phyloP scores from a whole-genome alignment of 2,888 invertebrate genomes.

The Trissolcus brochymenae region DNA sequence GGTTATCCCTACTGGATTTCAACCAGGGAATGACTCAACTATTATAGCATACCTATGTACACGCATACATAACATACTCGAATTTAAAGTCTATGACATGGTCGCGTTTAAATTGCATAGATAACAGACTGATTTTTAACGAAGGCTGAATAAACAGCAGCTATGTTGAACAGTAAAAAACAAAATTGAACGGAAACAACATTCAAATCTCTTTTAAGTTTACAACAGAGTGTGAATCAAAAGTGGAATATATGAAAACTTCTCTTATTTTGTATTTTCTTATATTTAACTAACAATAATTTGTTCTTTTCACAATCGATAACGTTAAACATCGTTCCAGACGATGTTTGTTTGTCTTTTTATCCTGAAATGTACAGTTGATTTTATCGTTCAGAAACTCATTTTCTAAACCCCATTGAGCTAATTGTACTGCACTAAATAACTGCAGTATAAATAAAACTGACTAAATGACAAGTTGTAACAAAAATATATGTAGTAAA shows the following conservation, averaged over 20 bases:
- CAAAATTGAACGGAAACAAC: slow-evolving; percentile 5
- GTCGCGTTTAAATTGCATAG: slow-evolving; percentile 34
- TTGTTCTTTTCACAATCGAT: slow-evolving; percentile 4
- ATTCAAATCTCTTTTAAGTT: background rate
- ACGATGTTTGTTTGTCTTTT: slow-evolving; percentile 28
- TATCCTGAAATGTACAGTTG: background rate
- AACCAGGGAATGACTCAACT: slow-evolving; percentile 46
- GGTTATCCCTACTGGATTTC: slow-evolving; percentile 35
- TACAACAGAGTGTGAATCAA: slow-evolving; percentile 2
- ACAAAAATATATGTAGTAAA: background rate
- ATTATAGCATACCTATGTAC: slow-evolving; percentile 33
- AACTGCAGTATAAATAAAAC: background rate
- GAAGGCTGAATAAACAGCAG: slow-evolving; percentile 21
- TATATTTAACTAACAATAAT: slow-evolving; percentile 35
- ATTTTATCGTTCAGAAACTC: background rate
- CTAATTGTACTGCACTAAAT: background rate
- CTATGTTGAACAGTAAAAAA: slow-evolving; percentile 26
- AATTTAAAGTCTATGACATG: slow-evolving; percentile 38
- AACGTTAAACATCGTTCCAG: slow-evolving; percentile 49
- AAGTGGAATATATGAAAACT: background rate
- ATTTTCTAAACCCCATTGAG: background rate
- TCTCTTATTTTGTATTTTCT: slow-evolving; percentile 13
- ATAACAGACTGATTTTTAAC: slow-evolving; percentile 22
- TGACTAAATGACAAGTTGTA: too few species aligned
- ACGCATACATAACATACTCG: slow-evolving; percentile 22